Percentiles rank a stretch among this genome's conserved stretches.
These are phyloP conservation scores for Meta bourneti DNA, from an alignment of 2,888 invertebrate genomes.

Conservation along the genomic window DNA sequence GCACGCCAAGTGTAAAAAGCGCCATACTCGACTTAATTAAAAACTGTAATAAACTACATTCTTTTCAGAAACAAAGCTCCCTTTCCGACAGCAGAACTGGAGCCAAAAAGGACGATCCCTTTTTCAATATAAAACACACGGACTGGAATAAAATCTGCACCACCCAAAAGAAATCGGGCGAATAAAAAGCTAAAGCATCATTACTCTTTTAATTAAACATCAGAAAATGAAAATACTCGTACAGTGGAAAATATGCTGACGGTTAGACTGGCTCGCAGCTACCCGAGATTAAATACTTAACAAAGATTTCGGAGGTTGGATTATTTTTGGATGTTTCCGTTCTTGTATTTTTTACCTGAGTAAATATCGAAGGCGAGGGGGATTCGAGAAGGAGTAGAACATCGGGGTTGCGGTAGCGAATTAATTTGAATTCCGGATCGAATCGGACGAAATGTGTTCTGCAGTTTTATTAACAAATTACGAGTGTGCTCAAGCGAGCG, in stretches of 20 bases:
- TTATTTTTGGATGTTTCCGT: neutral
- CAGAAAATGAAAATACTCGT: slow-evolving; percentile 8
- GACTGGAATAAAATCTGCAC: neutral
- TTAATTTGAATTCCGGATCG: neutral
- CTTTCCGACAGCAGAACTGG: neutral
- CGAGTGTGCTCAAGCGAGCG: neutral
- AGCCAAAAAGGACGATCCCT: neutral
- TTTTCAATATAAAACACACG: neutral
- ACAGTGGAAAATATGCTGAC: neutral
- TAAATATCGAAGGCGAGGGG: neutral
- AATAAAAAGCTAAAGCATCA: slow-evolving; percentile 3
- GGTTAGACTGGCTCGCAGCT: neutral
- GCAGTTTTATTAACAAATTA: neutral
- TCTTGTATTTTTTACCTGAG: neutral
- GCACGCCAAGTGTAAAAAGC: neutral
- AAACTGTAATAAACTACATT: neutral
- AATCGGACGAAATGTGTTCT: no score
- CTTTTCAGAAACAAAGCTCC: neutral
- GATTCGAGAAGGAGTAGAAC: neutral
- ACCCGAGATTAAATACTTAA: neutral
- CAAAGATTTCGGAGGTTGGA: neutral
- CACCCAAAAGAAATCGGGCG: neutral
- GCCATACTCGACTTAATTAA: neutral
- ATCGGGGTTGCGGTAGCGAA: neutral
- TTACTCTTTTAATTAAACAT: slow-evolving; percentile 28